Evolutionary conservation across 1,140 invertebrate genomes (phyloP), one percentile per base, ranked within the genome.

Genomic region (Drosophila ogumai): DNA sequence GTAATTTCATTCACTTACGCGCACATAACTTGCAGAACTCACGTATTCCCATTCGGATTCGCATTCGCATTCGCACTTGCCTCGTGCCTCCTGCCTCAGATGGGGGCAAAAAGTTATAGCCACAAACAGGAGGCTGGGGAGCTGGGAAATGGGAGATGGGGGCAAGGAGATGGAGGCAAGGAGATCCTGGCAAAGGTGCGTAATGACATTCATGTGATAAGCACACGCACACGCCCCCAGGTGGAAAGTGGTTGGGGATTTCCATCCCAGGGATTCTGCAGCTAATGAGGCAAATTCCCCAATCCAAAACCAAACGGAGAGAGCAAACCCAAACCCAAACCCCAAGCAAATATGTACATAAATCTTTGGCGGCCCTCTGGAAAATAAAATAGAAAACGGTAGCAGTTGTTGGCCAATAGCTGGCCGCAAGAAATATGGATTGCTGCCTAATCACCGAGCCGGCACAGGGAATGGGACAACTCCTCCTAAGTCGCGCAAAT

Each of bases 1-100:
- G 86, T 90, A 90, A 90, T 90, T 90, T 90, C 87, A 90, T 90
- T 90, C 86, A 90, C 86, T 90, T 90, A 90, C 82, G 79, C 82
- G 74, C 86, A 82, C 86, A 90, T 90, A 90, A 90, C 86, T 91
- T 91, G 86, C 86, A 90, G 79, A 90, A 82, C 86, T 91, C 86
- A 90, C 86, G 86, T 90, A 90, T 90, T 90, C 85, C 69, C 85
- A 88, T 84, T 86, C 75, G 58, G 66, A 81, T 69, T 71, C 79
- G 41, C 71, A 81, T 65, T 44, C 64, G 15, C 81, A 64, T 65
- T 66, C 66, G 64, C 79, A 68, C 63, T 69, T 69, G 64, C 47
- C 44, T 22, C 60, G 31, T 44, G 9, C 13, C 22, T 28, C 25
- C 6, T 69, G 63, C 31, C 47, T 25, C 3, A n/a, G 43, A 52